phyloP scores from a whole-genome alignment of 2,888 invertebrate species.

The Megaustenia siamemsis region DNA sequence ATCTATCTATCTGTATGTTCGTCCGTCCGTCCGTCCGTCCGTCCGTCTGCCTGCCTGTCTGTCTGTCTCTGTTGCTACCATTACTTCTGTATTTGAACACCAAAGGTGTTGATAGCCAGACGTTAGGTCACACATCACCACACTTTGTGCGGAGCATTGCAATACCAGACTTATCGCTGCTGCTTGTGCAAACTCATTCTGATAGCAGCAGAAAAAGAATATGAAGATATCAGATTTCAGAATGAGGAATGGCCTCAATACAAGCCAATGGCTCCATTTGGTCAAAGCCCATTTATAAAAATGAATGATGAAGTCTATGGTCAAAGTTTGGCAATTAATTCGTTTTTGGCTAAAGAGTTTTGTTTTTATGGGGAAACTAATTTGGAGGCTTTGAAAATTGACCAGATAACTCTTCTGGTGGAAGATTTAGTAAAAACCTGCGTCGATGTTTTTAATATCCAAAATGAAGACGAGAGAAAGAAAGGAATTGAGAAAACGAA shows the following conservation, averaged over 20 bases:
- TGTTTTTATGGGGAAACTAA: slow-evolving; percentile 55
- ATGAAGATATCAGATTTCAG: slow-evolving; percentile 18
- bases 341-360: slow-evolving; percentile 48
- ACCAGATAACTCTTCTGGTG: slow-evolving; percentile 55
- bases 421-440: slow-evolving; percentile 41
- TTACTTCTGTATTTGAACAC: too few relatives aligned
- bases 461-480: slow-evolving; percentile 1
- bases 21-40: too few relatives aligned
- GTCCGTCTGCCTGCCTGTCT: too few relatives aligned
- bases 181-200: too few relatives aligned
- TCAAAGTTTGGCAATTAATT: slow-evolving; percentile 50
- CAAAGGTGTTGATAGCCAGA: too few relatives aligned
- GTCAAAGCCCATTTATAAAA: slow-evolving; percentile 44
- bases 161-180: too few relatives aligned
- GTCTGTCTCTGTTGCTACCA: too few relatives aligned
- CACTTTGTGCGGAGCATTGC: too few relatives aligned
- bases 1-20: too few relatives aligned
- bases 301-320: slow-evolving; percentile 35
- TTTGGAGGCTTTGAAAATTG: slow-evolving; percentile 55
- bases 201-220: slow-evolving; percentile 43
- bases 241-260: slow-evolving; percentile 40
- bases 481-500: background rate
- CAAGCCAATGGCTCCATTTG: slow-evolving; percentile 35
- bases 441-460: background rate
- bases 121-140: too few relatives aligned